phyloP scores from a whole-genome alignment of 2,888 invertebrate species.

The Diogma glabrata region DNA sequence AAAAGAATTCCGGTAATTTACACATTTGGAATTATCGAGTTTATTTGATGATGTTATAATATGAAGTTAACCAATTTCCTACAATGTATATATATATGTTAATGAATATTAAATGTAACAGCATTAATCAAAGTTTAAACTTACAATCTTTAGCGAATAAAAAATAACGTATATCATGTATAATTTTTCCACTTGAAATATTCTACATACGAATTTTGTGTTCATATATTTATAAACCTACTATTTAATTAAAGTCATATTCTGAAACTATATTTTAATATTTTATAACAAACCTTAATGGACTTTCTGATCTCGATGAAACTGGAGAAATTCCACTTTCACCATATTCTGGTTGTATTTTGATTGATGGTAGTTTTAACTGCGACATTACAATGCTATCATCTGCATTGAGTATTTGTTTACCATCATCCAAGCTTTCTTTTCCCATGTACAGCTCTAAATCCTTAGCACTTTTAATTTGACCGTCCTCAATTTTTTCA shows the following conservation, averaged over 20 bases:
- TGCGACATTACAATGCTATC: constrained; percentile 37
- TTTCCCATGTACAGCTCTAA: constrained; percentile 39
- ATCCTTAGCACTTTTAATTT: constrained; percentile 54
- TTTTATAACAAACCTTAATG: constrained; percentile 36
- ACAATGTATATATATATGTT: no score
- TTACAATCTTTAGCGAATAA: no score
- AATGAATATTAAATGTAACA: no score
- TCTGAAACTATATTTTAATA: background rate
- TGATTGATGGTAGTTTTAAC: constrained; percentile 48
- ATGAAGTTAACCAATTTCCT: no score
- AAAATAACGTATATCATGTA: no score
- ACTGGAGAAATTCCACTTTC: constrained; percentile 56
- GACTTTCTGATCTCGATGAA: constrained; percentile 68
- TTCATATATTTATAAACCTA: no score
- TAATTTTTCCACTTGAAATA: no score
- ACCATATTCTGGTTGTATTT: constrained; percentile 44
- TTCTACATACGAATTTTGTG: no score
- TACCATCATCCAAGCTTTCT: constrained; percentile 33
- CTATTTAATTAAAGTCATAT: background rate
- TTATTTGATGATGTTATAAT: no score
- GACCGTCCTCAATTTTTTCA: constrained; percentile 60
- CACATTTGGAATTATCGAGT: no score
- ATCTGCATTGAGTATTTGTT: constrained; percentile 41
- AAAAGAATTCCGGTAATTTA: no score
- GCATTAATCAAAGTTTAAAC: no score